Evolutionary conservation across 2,888 invertebrate genomes (phyloP), one percentile per base, ranked within the genome.

Genomic region (Lithophane socia): DNA sequence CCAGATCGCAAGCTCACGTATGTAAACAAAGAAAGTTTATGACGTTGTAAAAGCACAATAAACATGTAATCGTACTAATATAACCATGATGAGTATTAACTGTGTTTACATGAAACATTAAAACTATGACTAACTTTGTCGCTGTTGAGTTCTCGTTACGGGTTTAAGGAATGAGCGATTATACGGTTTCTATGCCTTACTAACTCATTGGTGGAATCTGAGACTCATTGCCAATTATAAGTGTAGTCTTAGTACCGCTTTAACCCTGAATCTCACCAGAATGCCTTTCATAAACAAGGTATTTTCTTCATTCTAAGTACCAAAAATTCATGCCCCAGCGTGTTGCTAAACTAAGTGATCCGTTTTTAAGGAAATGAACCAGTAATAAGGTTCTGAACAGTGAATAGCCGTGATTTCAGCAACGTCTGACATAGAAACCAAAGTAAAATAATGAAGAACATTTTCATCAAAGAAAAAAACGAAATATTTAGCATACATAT

Each of bases 101-200:
- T 74, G 79, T 88, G 90, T 90, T 92, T 90, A 89, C 86, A 86
- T 82, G 88, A 86, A 86, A 87, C 89, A 87, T 89, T 89, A 90
- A 91, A 90, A 86, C 79, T 87, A 89, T 90, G 91, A 91, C 90
- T 90, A 90, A 88, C 84, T 88, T 89, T 83, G 87, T 84, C 80
- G 86, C 83, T 69, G 67, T 67, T 86, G 79, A 70, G 74, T 69
- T 21, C 56, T 86, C 64, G 60, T 29, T 71, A 0, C 18, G 21
- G 79, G 87, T 66, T 68, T 12, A 84, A 84, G 86, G n/a, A 2
- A 56, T 79, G 71, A 88, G 86, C 68, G 61, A 73, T 13, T 37
- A 13, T 3, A 5, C 21, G 18, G 0, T 0, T 7, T 44, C 24
- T 1, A 12, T 5, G 9, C n/a, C 5, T 12, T 61, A 10, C 61